These are phyloP conservation scores for Aplysina aerophoba DNA, from an alignment of 37 sponge, comb jelly and placozoan genomes.

Conservation along the genomic window DNA sequence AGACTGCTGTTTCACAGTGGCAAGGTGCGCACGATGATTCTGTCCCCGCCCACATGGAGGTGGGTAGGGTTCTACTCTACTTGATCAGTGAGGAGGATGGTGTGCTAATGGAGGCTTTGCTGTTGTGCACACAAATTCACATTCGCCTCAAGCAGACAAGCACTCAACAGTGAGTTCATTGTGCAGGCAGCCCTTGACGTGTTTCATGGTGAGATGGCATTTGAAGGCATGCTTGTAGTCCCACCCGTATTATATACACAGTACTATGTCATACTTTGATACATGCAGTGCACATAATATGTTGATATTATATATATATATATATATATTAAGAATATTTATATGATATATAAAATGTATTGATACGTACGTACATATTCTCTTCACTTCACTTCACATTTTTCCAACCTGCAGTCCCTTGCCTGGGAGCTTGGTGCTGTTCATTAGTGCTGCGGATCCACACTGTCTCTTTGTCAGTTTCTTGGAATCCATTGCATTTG, in stretches of 20 bases:
- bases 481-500: constrained; percentile 10
- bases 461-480: neutral
- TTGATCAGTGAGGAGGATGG: constrained; percentile 12
- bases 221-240: no score
- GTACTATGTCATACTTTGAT: no score
- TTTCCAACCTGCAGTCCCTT: neutral
- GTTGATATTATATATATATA: no score
- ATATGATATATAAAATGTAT: no score
- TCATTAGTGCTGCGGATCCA: neutral
- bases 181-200: no score
- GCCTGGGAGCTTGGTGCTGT: neutral
- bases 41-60: neutral
- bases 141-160: neutral
- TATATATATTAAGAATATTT: no score
- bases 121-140: constrained; percentile 9
- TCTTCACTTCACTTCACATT: no score
- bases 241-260: no score
- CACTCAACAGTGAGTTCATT: no score
- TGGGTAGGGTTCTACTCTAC: constrained; percentile 8
- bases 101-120: neutral
- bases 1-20: neutral
- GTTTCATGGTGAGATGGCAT: no score
- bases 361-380: no score
- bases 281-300: no score
- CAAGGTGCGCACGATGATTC: neutral